These are phyloP conservation scores for Rhodophaea formosa DNA, from an alignment of 2,888 invertebrate genomes.

Conservation along the genomic window DNA sequence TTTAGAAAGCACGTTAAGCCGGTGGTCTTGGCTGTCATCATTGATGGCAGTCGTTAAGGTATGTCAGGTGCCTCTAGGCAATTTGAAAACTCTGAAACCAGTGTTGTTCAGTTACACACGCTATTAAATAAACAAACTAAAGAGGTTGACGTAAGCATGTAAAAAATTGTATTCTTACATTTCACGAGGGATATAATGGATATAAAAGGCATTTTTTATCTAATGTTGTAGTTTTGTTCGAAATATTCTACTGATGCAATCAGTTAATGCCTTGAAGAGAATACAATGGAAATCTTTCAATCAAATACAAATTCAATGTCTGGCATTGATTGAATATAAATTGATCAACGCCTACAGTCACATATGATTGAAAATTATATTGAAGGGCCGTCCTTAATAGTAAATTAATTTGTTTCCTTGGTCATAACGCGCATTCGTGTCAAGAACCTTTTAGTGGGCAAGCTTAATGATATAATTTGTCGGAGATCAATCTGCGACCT, in stretches of 20 bases:
- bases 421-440: background rate
- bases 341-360: constrained; percentile 27
- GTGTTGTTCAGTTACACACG: too few relatives aligned
- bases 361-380: constrained; percentile 13
- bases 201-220: background rate
- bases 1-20: too few relatives aligned
- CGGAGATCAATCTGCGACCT: background rate
- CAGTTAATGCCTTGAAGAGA: constrained; percentile 5
- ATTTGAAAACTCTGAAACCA: too few relatives aligned
- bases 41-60: too few relatives aligned
- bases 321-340: constrained; percentile 27
- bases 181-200: too few relatives aligned
- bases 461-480: background rate
- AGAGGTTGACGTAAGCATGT: too few relatives aligned
- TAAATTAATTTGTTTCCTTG: constrained; percentile 10
- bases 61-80: too few relatives aligned
- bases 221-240: background rate
- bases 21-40: too few relatives aligned
- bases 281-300: constrained; percentile 18
- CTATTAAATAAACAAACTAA: too few relatives aligned
- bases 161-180: too few relatives aligned
- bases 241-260: constrained; percentile 1
- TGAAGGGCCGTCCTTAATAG: constrained; percentile 2
- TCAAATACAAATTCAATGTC: constrained; percentile 21
- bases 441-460: constrained; percentile 5